Evolutionary conservation across 2,113 vertebrate genomes (phyloP).

Genomic region (Bagarius yarrelli): DNA sequence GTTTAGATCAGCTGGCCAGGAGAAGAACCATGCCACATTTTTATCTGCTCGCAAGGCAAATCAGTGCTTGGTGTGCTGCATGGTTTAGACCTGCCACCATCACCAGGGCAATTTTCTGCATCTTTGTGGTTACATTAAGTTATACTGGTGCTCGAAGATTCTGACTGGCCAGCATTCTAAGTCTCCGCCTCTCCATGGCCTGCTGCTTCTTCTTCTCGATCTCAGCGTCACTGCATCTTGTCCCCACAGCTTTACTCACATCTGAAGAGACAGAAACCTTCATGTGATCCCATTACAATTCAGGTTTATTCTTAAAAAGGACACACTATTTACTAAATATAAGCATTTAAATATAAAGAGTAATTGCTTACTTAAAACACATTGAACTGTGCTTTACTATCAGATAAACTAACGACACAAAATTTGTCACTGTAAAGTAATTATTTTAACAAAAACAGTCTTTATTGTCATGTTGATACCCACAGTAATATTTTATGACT

Average conservation of each 20-base stretch:
- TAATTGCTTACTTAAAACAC: background rate
- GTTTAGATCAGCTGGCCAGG: background rate
- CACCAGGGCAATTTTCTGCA: background rate
- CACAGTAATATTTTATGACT: background rate
- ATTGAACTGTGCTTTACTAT: background rate
- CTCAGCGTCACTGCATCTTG: constrained; percentile 82
- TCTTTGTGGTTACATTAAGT: constrained; percentile 6
- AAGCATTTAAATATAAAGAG: background rate
- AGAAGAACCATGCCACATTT: background rate
- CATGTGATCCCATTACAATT: background rate
- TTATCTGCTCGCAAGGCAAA: background rate
- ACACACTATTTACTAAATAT: background rate
- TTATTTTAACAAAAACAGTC: too few species aligned
- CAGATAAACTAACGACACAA: background rate
- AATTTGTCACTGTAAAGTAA: too few species aligned
- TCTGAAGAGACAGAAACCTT: constrained; percentile 58
- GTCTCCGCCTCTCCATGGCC: constrained; percentile 82
- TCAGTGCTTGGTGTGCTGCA: background rate
- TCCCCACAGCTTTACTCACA: constrained; percentile 57
- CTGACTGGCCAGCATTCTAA: constrained; percentile 62
- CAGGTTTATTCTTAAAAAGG: background rate
- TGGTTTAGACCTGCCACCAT: background rate
- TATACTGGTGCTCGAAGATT: constrained; percentile 61
- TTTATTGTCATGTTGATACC: too few species aligned
- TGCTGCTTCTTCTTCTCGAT: constrained; percentile 90